These are phyloP conservation scores for Protonemura montana DNA, from an alignment of 2,888 invertebrate genomes.

Conservation along the genomic window DNA sequence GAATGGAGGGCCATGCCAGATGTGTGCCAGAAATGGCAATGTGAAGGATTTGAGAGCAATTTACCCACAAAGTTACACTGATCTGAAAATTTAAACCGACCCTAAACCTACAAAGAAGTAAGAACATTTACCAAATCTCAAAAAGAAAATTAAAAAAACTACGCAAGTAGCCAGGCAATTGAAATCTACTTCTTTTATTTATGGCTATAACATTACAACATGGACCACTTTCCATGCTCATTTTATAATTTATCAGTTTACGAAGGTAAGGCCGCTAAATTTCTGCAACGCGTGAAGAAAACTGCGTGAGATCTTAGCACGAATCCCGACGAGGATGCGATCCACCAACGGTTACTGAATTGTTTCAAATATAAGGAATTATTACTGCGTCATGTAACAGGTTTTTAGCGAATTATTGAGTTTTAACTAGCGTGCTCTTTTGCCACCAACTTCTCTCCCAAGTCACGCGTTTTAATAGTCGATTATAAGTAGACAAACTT, in stretches of 20 bases:
- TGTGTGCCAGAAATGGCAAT: no score
- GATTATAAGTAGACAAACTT: background rate
- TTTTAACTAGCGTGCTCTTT: background rate
- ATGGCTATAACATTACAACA: background rate
- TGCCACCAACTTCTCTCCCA: background rate
- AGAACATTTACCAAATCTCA: background rate
- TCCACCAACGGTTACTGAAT: slow-evolving; percentile 21
- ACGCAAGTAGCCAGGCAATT: no score
- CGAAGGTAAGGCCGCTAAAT: background rate
- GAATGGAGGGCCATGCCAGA: no score
- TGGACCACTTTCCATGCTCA: background rate
- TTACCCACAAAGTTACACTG: no score
- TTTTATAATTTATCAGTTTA: background rate
- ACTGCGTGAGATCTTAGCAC: background rate
- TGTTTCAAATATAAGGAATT: slow-evolving; percentile 24
- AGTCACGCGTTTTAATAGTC: background rate
- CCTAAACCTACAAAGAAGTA: background rate
- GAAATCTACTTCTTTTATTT: no score
- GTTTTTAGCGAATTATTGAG: slow-evolving; percentile 23
- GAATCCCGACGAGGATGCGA: background rate
- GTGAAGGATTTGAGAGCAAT: no score
- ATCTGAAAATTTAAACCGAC: no score
- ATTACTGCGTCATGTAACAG: slow-evolving; percentile 33
- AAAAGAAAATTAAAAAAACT: background rate
- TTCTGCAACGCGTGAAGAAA: background rate